A percentile compares a stretch with the other conserved stretches of the same genome.
Conservation (phyloP, 2,888 invertebrate species). For the Clivina fossor region DNA sequence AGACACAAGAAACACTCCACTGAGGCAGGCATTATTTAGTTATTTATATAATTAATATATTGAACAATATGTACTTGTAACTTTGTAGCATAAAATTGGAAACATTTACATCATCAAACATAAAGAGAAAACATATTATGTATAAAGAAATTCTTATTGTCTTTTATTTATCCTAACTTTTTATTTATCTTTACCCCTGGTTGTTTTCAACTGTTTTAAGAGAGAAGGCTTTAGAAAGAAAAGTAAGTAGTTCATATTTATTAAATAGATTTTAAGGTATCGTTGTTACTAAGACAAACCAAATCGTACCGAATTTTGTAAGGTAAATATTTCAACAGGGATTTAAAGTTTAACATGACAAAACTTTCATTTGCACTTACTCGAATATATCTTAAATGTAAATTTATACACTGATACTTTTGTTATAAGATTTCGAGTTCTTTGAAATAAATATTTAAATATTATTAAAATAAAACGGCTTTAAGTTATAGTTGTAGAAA, state of each 20-base stretch:
- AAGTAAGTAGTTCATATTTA: no score
- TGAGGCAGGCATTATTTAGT: constrained; percentile 32
- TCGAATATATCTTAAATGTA: no score
- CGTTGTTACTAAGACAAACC: background rate
- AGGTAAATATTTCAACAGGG: constrained; percentile 41
- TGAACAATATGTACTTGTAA: constrained; percentile 32
- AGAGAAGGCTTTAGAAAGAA: background rate
- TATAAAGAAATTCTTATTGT: constrained; percentile 25
- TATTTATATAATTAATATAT: constrained; percentile 31
- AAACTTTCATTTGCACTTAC: no score
- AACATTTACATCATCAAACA: constrained; percentile 31
- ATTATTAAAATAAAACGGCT: no score
- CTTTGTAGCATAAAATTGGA: constrained; percentile 29
- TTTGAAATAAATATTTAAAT: no score
- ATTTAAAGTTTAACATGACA: constrained; percentile 52
- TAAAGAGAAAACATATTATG: constrained; percentile 32
- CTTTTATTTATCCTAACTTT: constrained; percentile 1
- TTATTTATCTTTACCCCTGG: background rate
- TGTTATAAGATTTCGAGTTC: no score
- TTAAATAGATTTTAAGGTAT: no score
- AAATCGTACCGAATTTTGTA: background rate
- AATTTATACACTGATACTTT: no score
- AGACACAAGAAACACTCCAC: constrained; percentile 31
- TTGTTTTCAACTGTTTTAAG: background rate
- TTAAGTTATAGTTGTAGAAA: no score